A percentile compares a stretch with the other conserved stretches of the same genome.
These are phyloP conservation scores for Ips typographus DNA, from an alignment of 1,140 invertebrate genomes.

Conservation along the genomic window DNA sequence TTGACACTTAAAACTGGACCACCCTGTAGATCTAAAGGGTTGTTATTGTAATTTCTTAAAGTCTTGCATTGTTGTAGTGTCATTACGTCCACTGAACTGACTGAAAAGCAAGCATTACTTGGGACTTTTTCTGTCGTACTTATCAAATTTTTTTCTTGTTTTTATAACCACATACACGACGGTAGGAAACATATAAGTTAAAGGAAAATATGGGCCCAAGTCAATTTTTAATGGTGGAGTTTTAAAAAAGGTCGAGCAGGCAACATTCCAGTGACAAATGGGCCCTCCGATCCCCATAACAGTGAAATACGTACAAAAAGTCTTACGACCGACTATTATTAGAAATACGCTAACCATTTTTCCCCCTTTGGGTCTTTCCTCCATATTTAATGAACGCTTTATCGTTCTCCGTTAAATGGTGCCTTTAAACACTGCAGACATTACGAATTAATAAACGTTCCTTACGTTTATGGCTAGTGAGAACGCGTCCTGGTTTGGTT, in stretches of 20 bases:
- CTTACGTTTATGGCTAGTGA: not conserved
- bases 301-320: constrained; percentile 20
- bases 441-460: not conserved
- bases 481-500: not conserved
- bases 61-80: too few relatives aligned
- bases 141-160: too few relatives aligned
- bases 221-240: constrained; percentile 22
- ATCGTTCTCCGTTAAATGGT: constrained; percentile 6
- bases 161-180: too few relatives aligned
- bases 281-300: constrained; percentile 23
- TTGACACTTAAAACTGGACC: too few relatives aligned
- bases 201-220: constrained; percentile 6
- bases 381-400: constrained; percentile 20
- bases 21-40: too few relatives aligned
- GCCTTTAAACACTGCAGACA: constrained; percentile 6
- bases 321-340: constrained; percentile 13
- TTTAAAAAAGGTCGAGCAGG: constrained; percentile 9
- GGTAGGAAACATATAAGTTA: not conserved
- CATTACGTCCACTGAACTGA: too few relatives aligned
- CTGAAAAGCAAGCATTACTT: too few relatives aligned
- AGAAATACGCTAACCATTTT: constrained; percentile 28
- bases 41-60: too few relatives aligned
- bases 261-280: constrained; percentile 20
- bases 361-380: not conserved
- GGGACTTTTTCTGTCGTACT: too few relatives aligned